phyloP scores from a whole-genome alignment of 2,797 vertebrate species.

The Siniperca undulata region DNA sequence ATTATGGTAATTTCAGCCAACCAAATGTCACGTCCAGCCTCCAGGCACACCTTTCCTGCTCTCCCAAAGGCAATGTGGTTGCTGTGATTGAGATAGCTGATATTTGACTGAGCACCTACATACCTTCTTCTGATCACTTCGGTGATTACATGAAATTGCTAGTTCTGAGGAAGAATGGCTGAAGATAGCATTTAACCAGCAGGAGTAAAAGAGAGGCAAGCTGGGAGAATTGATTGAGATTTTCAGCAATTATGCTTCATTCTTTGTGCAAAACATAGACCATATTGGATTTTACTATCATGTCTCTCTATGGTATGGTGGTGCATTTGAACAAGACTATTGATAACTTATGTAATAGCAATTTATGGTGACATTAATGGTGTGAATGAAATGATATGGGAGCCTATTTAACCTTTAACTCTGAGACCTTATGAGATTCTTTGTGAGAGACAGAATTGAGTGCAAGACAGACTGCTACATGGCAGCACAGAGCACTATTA shows the following conservation, averaged over 20 bases:
- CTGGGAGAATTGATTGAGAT: conserved; percentile 82
- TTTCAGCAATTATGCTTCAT: conserved; percentile 80
- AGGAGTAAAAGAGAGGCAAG: conserved; percentile 75
- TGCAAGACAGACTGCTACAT: not conserved
- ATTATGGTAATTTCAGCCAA: conserved; percentile 86
- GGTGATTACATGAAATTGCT: conserved; percentile 86
- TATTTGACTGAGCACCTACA: conserved; percentile 78
- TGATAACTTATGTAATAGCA: conserved; percentile 55
- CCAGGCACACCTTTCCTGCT: conserved; percentile 70
- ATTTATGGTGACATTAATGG: conserved; percentile 41
- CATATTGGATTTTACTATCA: conserved; percentile 60
- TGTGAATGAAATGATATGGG: conserved; percentile 46
- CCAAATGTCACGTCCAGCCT: conserved; percentile 85
- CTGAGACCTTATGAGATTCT: conserved; percentile 31
- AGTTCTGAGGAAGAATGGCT: conserved; percentile 78
- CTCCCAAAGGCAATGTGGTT: conserved; percentile 66
- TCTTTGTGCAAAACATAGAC: conserved; percentile 76
- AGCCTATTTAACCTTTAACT: conserved; percentile 48
- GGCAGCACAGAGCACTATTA: conserved; percentile 1
- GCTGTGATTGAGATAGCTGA: conserved; percentile 81
- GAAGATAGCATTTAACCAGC: conserved; percentile 79
- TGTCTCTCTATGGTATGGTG: conserved; percentile 32
- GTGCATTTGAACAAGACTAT: conserved; percentile 59
- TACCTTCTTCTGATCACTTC: conserved; percentile 80
- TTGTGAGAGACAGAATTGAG: conserved; percentile 11